phyloP scores from a whole-genome alignment of 2,113 vertebrate species.

The Cephalopholis sonnerati region DNA sequence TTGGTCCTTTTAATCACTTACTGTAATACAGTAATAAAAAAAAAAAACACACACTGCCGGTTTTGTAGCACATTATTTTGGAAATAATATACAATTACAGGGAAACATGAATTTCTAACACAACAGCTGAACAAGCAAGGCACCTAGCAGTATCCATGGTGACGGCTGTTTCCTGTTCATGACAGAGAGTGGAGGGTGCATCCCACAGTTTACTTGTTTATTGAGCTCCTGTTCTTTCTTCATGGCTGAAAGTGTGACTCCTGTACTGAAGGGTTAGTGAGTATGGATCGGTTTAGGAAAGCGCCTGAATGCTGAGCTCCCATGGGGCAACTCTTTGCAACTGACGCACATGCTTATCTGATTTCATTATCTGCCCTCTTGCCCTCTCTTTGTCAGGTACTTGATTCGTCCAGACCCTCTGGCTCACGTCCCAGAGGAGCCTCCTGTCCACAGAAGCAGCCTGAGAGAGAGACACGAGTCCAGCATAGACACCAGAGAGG shows the following conservation, averaged over 20 bases:
- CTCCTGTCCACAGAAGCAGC: conserved; percentile 86
- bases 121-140: not conserved
- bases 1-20: not conserved
- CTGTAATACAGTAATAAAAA: too few relatives aligned
- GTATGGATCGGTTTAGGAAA: not conserved
- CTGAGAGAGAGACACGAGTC: conserved; percentile 84
- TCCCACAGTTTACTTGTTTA: conserved; percentile 5
- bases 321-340: not conserved
- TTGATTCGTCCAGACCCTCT: conserved; percentile 95
- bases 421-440: conserved; percentile 90
- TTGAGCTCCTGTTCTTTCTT: not conserved
- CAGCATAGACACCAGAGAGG: conserved; percentile 84
- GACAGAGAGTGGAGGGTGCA: not conserved
- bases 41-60: too few relatives aligned
- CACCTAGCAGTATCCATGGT: conserved; percentile 14
- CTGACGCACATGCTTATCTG: not conserved
- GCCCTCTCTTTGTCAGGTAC: conserved; percentile 83
- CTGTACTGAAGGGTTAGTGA: not conserved
- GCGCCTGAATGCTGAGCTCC: not conserved
- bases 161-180: not conserved
- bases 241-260: not conserved
- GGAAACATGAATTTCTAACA: not conserved
- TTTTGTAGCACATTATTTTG: not conserved
- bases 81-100: conserved; percentile 3
- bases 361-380: not conserved